Conservation (phyloP, 2,888 invertebrate genomes). For the Erannis defoliaria region DNA sequence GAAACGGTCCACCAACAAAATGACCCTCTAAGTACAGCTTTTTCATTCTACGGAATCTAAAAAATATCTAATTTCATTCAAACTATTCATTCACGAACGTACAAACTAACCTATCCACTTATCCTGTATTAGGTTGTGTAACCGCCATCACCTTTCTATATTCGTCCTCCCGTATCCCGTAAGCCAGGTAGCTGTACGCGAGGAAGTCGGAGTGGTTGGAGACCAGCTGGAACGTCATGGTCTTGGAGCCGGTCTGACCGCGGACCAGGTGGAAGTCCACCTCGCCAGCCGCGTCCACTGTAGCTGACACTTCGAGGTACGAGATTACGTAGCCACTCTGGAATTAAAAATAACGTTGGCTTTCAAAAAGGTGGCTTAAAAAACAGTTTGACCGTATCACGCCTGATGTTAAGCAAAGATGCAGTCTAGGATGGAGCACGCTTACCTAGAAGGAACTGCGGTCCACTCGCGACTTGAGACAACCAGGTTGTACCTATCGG, state of each 20-base stretch:
- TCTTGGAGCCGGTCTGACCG: slow-evolving; percentile 67
- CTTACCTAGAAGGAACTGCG: too few species aligned
- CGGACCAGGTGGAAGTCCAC: slow-evolving; percentile 68
- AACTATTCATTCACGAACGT: not conserved
- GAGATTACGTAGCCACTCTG: slow-evolving; percentile 75
- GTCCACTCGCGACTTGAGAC: too few species aligned
- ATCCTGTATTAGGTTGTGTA: slow-evolving; percentile 50
- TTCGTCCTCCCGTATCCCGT: slow-evolving; percentile 74
- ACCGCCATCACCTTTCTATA: slow-evolving; percentile 77
- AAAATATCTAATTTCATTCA: too few species aligned
- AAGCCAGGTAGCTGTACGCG: slow-evolving; percentile 69
- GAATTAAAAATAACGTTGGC: not conserved
- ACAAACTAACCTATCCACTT: slow-evolving; percentile 61
- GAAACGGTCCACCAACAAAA: too few species aligned
- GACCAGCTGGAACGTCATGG: slow-evolving; percentile 73
- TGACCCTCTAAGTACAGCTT: too few species aligned
- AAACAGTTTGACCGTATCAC: too few species aligned
- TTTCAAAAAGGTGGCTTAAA: too few species aligned
- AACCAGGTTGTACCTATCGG: too few species aligned
- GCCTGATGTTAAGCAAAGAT: too few species aligned
- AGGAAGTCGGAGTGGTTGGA: slow-evolving; percentile 78
- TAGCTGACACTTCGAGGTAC: slow-evolving; percentile 71
- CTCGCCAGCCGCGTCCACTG: slow-evolving; percentile 63
- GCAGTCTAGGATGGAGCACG: too few species aligned
- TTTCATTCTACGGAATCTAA: too few species aligned